phyloP scores from a whole-genome alignment of 2,797 vertebrate species.

The Cercopithecus neglectus region DNA sequence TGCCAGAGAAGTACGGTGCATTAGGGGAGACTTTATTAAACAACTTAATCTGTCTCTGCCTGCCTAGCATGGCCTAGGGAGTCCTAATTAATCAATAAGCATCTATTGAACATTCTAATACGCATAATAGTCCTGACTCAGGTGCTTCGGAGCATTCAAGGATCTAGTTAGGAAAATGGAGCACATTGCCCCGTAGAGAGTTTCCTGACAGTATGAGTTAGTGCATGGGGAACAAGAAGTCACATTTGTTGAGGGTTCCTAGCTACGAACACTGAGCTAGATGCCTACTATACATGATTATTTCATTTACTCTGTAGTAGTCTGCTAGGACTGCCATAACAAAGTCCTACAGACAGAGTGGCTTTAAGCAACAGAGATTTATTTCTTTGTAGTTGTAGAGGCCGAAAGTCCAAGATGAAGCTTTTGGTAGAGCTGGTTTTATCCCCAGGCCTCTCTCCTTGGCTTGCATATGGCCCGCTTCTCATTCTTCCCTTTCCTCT shows the following conservation, averaged over 20 bases:
- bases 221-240: background rate
- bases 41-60: conserved; percentile 74
- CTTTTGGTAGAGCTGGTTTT: background rate
- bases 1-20: conserved; percentile 51
- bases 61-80: conserved; percentile 62
- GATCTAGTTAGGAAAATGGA: conserved; percentile 62
- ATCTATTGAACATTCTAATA: conserved; percentile 64
- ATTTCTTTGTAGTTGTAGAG: background rate
- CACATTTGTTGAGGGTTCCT: background rate
- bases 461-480: background rate
- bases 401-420: background rate
- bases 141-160: conserved; percentile 26
- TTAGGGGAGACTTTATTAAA: conserved; percentile 63
- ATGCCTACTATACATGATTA: background rate
- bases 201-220: conserved; percentile 24
- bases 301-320: background rate
- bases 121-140: conserved; percentile 57
- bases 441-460: background rate
- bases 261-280: background rate
- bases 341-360: background rate
- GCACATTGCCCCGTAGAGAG: background rate
- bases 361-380: background rate
- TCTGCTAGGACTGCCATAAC: background rate
- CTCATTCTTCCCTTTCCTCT: background rate
- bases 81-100: conserved; percentile 75